Percentiles rank a stretch among this genome's conserved stretches.
These are phyloP conservation scores for Paracentrotus lividus DNA, from an alignment of 53 echinoderm and acorn worm species.

Conservation along the genomic window DNA sequence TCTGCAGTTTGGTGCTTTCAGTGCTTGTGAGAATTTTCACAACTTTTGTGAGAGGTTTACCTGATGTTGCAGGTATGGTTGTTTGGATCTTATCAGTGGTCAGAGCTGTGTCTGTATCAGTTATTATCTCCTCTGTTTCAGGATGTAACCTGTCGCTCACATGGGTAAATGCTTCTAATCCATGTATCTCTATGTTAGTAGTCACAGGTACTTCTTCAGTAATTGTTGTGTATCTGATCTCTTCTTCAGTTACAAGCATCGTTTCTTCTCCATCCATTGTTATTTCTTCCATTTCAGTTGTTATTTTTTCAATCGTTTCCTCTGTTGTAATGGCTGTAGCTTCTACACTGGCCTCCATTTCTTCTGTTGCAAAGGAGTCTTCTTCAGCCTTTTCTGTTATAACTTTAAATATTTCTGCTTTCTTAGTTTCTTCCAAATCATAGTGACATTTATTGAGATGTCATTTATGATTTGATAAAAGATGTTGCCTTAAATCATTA, in stretches of 20 bases:
- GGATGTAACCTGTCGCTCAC: not conserved
- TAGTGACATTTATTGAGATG: not conserved
- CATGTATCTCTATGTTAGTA: not conserved
- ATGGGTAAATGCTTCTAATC: not conserved
- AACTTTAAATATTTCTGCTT: not conserved
- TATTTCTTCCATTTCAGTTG: constrained; percentile 21
- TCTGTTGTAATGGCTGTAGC: not conserved
- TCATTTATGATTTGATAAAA: not conserved
- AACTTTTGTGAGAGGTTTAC: not conserved
- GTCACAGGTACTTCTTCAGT: not conserved
- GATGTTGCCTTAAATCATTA: not conserved
- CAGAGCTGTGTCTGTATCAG: not conserved
- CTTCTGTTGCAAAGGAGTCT: not conserved
- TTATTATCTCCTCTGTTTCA: not conserved
- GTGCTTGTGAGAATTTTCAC: not conserved
- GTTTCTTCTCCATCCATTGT: not conserved
- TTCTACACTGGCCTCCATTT: not conserved
- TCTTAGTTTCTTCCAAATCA: not conserved
- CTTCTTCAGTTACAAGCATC: not conserved
- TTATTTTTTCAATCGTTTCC: not conserved
- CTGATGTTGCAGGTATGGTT: constrained; percentile 8
- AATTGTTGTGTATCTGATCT: not conserved
- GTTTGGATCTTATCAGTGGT: not conserved
- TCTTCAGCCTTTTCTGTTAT: not conserved
- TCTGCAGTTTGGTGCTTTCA: not conserved